Conservation (phyloP, 1,140 invertebrate genomes). For the Elysia chlorotica region DNA sequence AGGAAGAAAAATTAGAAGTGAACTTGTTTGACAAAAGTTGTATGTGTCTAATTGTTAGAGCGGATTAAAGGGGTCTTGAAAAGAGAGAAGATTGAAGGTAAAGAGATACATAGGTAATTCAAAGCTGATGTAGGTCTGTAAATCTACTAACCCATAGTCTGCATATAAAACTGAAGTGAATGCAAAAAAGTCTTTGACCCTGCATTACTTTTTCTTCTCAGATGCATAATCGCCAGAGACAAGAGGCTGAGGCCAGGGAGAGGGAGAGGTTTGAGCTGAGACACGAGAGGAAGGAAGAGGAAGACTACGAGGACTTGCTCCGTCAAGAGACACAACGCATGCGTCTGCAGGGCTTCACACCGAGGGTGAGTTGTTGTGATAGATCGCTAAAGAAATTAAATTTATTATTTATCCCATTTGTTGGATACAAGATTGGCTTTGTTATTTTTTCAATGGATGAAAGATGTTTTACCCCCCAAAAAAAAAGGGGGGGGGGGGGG, state of each 20-base stretch:
- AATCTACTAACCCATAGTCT: not conserved
- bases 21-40: no score
- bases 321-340: conserved; percentile 53
- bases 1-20: no score
- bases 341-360: conserved; percentile 46
- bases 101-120: no score
- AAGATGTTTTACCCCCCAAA: no score
- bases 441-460: no score
- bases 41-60: no score
- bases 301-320: conserved; percentile 55
- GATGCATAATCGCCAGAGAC: conserved; percentile 43
- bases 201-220: conserved; percentile 23
- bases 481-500: no score
- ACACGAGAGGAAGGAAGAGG: conserved; percentile 44
- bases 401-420: no score
- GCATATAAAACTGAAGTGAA: not conserved
- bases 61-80: no score
- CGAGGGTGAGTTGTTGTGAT: conserved; percentile 39
- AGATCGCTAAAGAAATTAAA: no score
- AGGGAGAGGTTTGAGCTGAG: conserved; percentile 28
- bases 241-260: conserved; percentile 22
- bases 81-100: no score
- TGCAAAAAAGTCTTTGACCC: not conserved
- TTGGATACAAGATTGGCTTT: no score
- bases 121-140: not conserved